Conservation (phyloP, 2,113 vertebrate species). For the Apistogramma diplotaenia region DNA sequence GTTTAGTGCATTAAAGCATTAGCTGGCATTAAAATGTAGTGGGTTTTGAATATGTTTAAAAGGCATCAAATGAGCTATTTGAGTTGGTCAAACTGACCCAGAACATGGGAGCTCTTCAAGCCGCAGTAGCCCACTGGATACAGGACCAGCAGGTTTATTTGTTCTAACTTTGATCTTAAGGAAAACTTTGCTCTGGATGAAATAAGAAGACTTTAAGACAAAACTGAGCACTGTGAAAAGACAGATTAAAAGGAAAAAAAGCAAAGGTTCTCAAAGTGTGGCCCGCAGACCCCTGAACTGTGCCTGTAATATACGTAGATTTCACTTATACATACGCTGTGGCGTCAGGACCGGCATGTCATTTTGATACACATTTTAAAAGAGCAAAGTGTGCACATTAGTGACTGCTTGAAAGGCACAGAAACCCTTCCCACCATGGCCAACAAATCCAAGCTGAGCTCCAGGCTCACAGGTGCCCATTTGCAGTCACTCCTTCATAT, state of each 20-base stretch:
- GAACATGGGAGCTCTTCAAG: background rate
- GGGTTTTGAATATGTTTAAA: background rate
- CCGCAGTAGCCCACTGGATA: background rate
- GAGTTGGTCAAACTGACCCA: background rate
- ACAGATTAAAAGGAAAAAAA: background rate
- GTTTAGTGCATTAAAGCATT: slow-evolving; percentile 24
- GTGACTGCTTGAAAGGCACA: background rate
- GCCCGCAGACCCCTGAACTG: too few species aligned
- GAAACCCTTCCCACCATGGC: background rate
- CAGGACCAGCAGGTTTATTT: background rate
- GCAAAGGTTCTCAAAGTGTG: too few species aligned
- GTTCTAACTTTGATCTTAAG: background rate
- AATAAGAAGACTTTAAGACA: too few species aligned
- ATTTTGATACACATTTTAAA: background rate
- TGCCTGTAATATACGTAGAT: background rate
- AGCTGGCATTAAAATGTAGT: background rate
- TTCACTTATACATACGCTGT: background rate
- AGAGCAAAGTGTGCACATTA: accelerated
- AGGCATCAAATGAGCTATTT: background rate
- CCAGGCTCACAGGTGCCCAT: background rate
- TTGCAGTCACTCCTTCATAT: background rate
- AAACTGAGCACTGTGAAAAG: background rate
- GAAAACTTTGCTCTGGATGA: background rate
- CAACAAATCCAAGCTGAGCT: background rate
- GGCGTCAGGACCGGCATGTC: too few species aligned